These are phyloP conservation scores for Panurus biarmicus DNA, from an alignment of 2,113 vertebrate genomes.

Conservation along the genomic window DNA sequence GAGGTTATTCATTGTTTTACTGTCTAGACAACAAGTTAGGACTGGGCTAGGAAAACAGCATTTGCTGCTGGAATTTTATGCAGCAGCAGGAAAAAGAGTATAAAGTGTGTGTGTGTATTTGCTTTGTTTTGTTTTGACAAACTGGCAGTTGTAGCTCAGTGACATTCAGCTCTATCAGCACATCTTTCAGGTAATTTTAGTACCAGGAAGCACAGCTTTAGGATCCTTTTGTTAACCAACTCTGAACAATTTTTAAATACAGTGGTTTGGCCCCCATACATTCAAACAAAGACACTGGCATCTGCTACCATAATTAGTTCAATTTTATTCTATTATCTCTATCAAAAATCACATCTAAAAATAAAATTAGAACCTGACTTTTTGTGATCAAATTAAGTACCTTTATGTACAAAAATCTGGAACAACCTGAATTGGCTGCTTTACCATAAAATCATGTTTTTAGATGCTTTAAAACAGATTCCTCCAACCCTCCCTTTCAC, in stretches of 20 bases:
- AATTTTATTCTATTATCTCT: neutral
- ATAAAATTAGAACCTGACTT: neutral
- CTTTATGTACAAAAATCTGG: accelerated
- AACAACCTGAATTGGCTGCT: neutral
- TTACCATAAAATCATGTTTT: neutral
- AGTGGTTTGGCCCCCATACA: neutral
- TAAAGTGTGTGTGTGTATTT: neutral
- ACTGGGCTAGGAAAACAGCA: neutral
- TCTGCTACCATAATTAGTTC: neutral
- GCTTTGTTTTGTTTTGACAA: slow-evolving; percentile 22
- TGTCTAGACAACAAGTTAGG: slow-evolving; percentile 17
- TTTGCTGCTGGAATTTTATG: neutral
- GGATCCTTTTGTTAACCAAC: neutral
- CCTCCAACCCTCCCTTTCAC: neutral
- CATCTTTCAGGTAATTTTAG: neutral
- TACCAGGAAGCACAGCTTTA: neutral
- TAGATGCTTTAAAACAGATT: neutral
- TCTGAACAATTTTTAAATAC: neutral
- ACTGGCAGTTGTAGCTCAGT: neutral
- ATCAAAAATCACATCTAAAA: neutral
- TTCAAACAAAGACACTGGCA: neutral
- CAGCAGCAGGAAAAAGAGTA: neutral
- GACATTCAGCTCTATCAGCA: neutral
- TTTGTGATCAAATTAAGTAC: neutral
- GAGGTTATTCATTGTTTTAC: slow-evolving; percentile 20